Evolutionary conservation across 2,797 vertebrate genomes (phyloP), one percentile per base, ranked within the genome.

Genomic region (Astyanax mexicanus): DNA sequence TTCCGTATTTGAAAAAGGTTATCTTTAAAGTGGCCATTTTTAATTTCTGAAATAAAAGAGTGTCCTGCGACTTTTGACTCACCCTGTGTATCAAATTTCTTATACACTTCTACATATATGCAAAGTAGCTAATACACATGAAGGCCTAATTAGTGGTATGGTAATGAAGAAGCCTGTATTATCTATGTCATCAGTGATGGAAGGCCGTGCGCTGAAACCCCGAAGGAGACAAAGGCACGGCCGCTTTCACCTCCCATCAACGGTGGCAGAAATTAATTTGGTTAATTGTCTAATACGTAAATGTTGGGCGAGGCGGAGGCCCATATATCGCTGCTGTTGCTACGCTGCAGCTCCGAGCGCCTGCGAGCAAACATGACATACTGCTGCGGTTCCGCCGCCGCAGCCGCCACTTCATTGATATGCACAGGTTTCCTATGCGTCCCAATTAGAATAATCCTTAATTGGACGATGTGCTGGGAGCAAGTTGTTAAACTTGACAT

Each of bases 231-330:
- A 85, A 82, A 79, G 81, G 78, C 83, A 75, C 67, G 40, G 76
- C 69, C 68, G 57, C 74, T 77, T 72, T 85, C 81, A 82, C 83
- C 70, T 77, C 76, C 72, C 74, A 79, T 86, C 83, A 80, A 67
- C 81, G 78, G 84, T 81, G 71, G 82, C 86, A 85, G 84, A 91
- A 92, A 92, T 92, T 91, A 88, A 90, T 91, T 92, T 88, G 87
- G 86, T 92, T 93, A 93, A 92, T 90, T 92, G 89, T 91, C 90
- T 91, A 92, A 93, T 91, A 91, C 92, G 89, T 88, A 92, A 92
- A 93, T 91, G 80, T 81, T 81, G 76, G 44, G 79, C 45, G 61
- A 69, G 66, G 57, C 49, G n/a, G 12, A 55, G 29, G 47, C 19
- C 54, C 13, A 49, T 52, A 77, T 51, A 74, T 51, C 58, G 65